Conservation (phyloP, 1,140 invertebrate genomes). For the Hermetia illucens region DNA sequence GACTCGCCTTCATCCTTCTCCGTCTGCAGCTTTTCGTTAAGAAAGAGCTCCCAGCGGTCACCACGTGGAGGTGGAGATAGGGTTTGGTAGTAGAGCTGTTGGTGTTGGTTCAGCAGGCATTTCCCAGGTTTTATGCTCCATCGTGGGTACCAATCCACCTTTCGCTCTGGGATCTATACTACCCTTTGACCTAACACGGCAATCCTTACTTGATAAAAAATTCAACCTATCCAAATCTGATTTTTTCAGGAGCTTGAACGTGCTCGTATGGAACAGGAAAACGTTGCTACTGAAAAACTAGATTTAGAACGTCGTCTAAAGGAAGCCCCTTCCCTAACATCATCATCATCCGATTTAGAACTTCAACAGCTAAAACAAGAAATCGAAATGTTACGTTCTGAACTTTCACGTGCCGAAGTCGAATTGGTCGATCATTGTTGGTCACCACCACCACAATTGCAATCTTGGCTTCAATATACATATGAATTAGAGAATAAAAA, state of each 20-base stretch:
- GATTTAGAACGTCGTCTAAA: slow-evolving; percentile 63
- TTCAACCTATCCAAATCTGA: background rate
- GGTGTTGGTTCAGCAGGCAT: too few species aligned
- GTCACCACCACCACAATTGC: slow-evolving; percentile 73
- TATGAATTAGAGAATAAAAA: slow-evolving; percentile 85
- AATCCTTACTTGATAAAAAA: too few species aligned
- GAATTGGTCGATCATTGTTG: slow-evolving; percentile 78
- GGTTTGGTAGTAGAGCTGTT: too few species aligned
- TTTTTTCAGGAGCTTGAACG: slow-evolving; percentile 20
- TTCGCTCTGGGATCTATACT: too few species aligned
- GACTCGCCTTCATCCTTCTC: too few species aligned
- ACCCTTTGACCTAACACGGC: too few species aligned
- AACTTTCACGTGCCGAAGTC: slow-evolving; percentile 71
- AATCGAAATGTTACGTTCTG: slow-evolving; percentile 69
- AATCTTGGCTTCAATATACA: slow-evolving; percentile 86
- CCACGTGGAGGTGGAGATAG: too few species aligned
- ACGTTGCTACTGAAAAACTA: slow-evolving; percentile 62
- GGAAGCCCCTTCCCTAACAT: slow-evolving; percentile 48
- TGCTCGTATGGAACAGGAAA: slow-evolving; percentile 45
- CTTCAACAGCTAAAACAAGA: slow-evolving; percentile 66
- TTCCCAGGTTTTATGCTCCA: too few species aligned
- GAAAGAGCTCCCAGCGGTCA: too few species aligned
- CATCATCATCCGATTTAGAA: slow-evolving; percentile 66
- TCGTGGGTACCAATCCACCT: too few species aligned
- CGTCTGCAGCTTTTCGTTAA: too few species aligned